Conservation (phyloP, 2,888 invertebrate species). For the Hololepta plana region DNA sequence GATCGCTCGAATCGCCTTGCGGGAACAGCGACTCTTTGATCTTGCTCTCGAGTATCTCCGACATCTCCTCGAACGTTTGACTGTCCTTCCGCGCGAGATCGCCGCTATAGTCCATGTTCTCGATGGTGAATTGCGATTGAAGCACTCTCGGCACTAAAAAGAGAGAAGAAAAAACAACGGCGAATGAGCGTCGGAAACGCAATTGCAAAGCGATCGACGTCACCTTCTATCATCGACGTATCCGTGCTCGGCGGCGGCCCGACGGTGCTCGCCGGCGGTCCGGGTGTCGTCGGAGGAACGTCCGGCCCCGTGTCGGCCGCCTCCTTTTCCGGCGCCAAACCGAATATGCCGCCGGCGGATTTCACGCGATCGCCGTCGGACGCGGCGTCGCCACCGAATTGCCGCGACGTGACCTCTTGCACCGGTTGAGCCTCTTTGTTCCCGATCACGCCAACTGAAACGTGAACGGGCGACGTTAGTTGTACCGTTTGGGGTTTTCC, state of each 20-base stretch:
- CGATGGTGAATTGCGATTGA: conserved; percentile 47
- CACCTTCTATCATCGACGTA: conserved; percentile 36
- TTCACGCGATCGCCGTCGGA: conserved; percentile 25
- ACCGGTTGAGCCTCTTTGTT: conserved; percentile 41
- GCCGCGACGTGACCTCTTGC: conserved; percentile 37
- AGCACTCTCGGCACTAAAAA: conserved; percentile 46
- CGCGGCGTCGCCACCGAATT: conserved; percentile 30
- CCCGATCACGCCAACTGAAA: conserved; percentile 51
- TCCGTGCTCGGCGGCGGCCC: conserved; percentile 27
- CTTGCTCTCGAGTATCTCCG: conserved; percentile 36
- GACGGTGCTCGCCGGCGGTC: conserved; percentile 20
- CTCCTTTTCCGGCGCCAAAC: conserved; percentile 13
- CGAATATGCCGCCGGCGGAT: conserved; percentile 28
- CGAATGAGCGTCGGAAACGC: conserved; percentile 3
- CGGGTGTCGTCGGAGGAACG: conserved; percentile 19
- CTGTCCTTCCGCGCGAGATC: conserved; percentile 42
- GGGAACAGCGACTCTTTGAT: conserved; percentile 39
- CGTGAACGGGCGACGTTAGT: conserved; percentile 6
- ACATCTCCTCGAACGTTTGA: conserved; percentile 40
- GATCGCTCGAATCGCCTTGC: conserved; percentile 30
- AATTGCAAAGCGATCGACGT: no score
- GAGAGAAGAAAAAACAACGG: conserved; percentile 9
- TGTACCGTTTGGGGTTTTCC: not conserved
- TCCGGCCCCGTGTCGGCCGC: conserved; percentile 10
- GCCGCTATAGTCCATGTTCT: conserved; percentile 42